Evolutionary conservation across 1,140 invertebrate species (phyloP), one percentile per base, ranked within the genome.

Genomic region (Brachionus koreanus): DNA sequence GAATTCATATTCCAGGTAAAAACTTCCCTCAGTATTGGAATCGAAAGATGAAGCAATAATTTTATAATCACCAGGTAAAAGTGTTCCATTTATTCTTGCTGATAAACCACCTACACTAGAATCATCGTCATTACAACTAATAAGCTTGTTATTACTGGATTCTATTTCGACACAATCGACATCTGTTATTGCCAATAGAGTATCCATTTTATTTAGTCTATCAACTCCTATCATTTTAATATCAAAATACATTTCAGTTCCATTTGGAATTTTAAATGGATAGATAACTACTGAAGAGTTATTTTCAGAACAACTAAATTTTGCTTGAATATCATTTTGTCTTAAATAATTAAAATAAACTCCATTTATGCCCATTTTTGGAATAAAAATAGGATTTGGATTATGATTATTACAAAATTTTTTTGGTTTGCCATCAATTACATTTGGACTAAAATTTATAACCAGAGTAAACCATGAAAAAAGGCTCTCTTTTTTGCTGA

Each of bases 231-330:
- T 5, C 67, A 72, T 72, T 39, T 39, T n/a, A 19, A 42, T 12
- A 23, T 72, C 35, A 43, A 72, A 42, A 13, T 43, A 39, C 35
- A 72, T 42, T 25, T 42, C 35, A 7, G 35, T 42, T 2, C 16
- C 37, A 72, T 19, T 72, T n/a, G 35, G 67, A 23, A 72, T 72
- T 72, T 39, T 42, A 10, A 72, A 72, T 42, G 67, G 16, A 72
- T 72, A 72, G 39, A 42, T 25, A 5, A 19, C 4, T 16, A 19
- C n/a, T 72, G 23, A 33, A n/a, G 63, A 33, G 9, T n/a, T 33
- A 33, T 29, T n/a, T 29, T 67, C 63, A 0, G 63, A 29, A 67
- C 63, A 67, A 33, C 25, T 29, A 33, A 67, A 35, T 35, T 67
- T 33, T 2, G 29, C 35, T 67, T 29, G 3, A n/a, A n/a, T 6